Base-by-base conservation (phyloP, 2,888 invertebrate species). In the Parthenolecanium corni region DNA sequence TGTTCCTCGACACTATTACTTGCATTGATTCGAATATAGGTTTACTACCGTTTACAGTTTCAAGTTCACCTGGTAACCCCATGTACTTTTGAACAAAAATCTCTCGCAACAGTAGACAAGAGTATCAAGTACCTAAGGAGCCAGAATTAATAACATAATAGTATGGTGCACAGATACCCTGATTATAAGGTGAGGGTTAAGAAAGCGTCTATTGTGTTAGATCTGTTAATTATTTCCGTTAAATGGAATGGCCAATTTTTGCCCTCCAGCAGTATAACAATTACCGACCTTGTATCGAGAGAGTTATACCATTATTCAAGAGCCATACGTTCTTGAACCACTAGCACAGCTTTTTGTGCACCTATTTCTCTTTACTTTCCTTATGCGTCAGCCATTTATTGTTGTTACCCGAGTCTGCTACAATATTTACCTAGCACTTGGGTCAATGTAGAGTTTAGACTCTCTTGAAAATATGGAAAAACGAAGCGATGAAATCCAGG, bases 191-290 rank as follows among this genome's bases (percentile, higher is more conserved):
- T 56, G 56, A 56, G 56, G 56, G 56, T 56, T 56, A 56, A 56
- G 56, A 56, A 56, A 56, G 24, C 56, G 56, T 56, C 44, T 42
- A 44, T 56, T 56, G 56, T 56, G 56, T 56, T 56, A 56, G 44
- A 56, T 56, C 44, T 56, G 56, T 56, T 56, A 56, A 56, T 56
- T 56, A 56, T 56, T 56, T 56, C 56, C 56, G 56, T 56, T 56
- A 56, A 40, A 44, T 46, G 42, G 56, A 56, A 56, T 56, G 56
- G 56, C 42, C 56, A 56, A 56, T 56, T 56, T 31, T 56, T 46
- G 56, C 56, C 56, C 56, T 24, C 44, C 23, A 40, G 56, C 44
- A 25, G 31, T 56, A 24, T 56, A 56, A 56, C 56, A 56, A 56
- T 56, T 56, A 56, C 56, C 56, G 42, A 56, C 56, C 56, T 56